These are phyloP conservation scores for Acleris holmiana DNA, from an alignment of 2,888 invertebrate species.

Conservation along the genomic window DNA sequence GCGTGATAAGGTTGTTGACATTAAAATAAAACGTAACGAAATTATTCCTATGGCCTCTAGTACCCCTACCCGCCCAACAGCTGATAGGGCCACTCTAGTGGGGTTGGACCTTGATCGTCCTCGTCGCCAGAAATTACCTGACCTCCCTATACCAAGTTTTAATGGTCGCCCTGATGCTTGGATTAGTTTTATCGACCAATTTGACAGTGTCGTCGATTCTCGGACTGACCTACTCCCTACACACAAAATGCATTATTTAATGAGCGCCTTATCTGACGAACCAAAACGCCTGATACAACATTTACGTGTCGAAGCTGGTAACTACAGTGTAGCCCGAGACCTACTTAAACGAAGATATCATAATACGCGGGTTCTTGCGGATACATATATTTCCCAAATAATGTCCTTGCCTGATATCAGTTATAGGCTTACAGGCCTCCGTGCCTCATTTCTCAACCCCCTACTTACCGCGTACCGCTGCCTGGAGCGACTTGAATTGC, in stretches of 20 bases:
- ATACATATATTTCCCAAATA: constrained; percentile 2
- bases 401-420: neutral
- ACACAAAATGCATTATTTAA: constrained; percentile 11
- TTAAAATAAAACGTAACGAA: neutral
- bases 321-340: constrained; percentile 6
- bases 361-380: neutral
- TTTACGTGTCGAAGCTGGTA: constrained; percentile 6
- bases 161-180: neutral
- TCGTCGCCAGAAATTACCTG: neutral
- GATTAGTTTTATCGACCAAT: constrained; percentile 9
- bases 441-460: neutral
- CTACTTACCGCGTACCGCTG: neutral
- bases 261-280: constrained; percentile 4
- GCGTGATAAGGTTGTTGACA: neutral
- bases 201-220: constrained; percentile 7
- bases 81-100: neutral
- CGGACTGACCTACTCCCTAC: constrained; percentile 1
- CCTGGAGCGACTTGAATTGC: neutral
- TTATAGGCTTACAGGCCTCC: neutral
- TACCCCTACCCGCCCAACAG: neutral
- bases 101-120: neutral
- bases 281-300: constrained; percentile 8
- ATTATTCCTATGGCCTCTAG: neutral
- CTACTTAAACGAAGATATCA: constrained; percentile 8
- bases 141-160: neutral